phyloP scores from a whole-genome alignment of 2,888 invertebrate genomes.

The Phyllotreta striolata region DNA sequence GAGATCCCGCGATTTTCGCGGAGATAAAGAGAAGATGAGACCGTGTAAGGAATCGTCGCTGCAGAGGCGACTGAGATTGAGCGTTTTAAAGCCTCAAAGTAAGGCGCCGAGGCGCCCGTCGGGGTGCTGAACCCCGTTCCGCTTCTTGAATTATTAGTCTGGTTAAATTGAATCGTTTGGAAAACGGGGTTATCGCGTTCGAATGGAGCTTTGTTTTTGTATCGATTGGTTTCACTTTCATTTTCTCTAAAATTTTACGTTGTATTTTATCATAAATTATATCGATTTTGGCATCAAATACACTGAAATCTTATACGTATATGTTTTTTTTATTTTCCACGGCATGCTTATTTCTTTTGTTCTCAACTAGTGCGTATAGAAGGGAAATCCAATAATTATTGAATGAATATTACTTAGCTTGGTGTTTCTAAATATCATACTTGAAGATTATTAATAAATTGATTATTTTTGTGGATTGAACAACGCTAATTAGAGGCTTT shows the following conservation, averaged over 20 bases:
- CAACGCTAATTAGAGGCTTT: too few species aligned
- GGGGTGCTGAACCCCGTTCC: conserved; percentile 31
- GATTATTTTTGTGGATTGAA: too few species aligned
- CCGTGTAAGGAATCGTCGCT: conserved; percentile 43
- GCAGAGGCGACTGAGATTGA: conserved; percentile 51
- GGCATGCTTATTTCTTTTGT: too few species aligned
- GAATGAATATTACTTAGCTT: too few species aligned
- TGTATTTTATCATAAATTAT: background rate
- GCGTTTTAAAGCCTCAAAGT: conserved; percentile 52
- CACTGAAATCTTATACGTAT: background rate
- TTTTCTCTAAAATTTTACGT: too few species aligned
- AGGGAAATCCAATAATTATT: too few species aligned
- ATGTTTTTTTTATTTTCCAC: too few species aligned
- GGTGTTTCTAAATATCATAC: too few species aligned
- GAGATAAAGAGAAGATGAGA: conserved; percentile 48
- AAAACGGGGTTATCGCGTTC: conserved; percentile 19
- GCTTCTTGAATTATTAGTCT: conserved; percentile 42
- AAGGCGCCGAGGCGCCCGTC: conserved; percentile 38
- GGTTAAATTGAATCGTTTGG: conserved; percentile 35
- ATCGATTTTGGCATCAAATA: background rate
- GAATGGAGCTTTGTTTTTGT: background rate
- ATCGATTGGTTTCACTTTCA: too few species aligned
- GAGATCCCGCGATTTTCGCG: conserved; percentile 54
- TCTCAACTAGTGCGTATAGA: too few species aligned
- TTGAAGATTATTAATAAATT: too few species aligned